Base-by-base conservation (phyloP, 2,113 vertebrate genomes). In the Tamias sibiricus region DNA sequence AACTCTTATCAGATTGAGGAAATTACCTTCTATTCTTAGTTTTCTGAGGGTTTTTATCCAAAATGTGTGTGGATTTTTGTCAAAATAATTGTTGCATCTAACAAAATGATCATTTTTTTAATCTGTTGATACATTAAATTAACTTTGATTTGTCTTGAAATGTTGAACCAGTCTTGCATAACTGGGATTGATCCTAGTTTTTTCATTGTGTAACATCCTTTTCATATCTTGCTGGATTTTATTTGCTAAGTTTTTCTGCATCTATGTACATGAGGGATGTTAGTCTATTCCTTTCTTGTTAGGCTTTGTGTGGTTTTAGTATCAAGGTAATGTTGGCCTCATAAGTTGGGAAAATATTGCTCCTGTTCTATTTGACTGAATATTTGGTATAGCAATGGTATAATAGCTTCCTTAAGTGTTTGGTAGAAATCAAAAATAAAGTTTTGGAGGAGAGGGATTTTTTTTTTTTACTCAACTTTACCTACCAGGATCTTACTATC, bases 201-300 rank as follows among this genome's bases (percentile, higher is more conserved):
- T 47, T 82, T 96, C 40, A 54, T 44, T 59, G 22, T 74, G 5
- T 68, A 87, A 62, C 87, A 79, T 49, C 57, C 80, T 87, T 72
- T 94, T 93, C 76, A 59, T 64, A 77, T 64, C 42, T 69, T 80
- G 24, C 81, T 92, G 19, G 22, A 84, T 80, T 95, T 54, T 30
- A 74, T 83, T 62, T 95, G 69, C 90, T 84, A 69, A 87, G 66
- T 14, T 83, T 82, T 86, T 92, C 81, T 86, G 20, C 57, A 72
- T 71, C 26, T 81, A 28, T 35, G 14, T 87, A 82, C 66, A 54
- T 81, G 8, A 76, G 16, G 68, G 26, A 62, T 88, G 77, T 75
- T 71, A 47, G 22, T 37, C 69, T 93, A 49, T 59, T n/a, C 66
- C 86, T 91, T 72, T 79, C 54, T 72, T 88, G 8, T 66, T 90